Percentiles rank a stretch among this genome's conserved stretches.
Evolutionary conservation across 1,140 invertebrate genomes (phyloP).

Genomic region (Notospermus geniculatus): DNA sequence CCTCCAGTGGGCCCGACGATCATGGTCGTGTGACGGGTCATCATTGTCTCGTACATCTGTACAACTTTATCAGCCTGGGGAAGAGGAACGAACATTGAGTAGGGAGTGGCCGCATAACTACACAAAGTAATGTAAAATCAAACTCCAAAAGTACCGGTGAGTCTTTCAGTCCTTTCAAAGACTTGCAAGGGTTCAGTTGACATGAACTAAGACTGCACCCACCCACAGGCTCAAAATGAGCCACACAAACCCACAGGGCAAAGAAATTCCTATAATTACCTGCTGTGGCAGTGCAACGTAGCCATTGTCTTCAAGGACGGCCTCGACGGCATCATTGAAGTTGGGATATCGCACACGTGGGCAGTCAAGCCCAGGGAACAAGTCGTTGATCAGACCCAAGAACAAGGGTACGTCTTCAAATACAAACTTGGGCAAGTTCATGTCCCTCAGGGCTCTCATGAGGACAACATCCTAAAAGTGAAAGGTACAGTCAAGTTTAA

Average conservation of each 20-base stretch:
- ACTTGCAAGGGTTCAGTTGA: no score
- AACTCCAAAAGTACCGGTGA: no score
- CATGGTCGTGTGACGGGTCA: slow-evolving; percentile 88
- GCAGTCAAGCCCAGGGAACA: slow-evolving; percentile 86
- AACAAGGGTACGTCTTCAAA: slow-evolving; percentile 88
- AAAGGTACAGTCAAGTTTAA: slow-evolving; percentile 13
- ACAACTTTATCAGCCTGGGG: slow-evolving; percentile 79
- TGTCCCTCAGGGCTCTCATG: slow-evolving; percentile 84
- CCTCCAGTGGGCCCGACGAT: slow-evolving; percentile 86
- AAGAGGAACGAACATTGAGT: no score
- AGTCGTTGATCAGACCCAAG: slow-evolving; percentile 79
- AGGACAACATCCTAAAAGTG: slow-evolving; percentile 68
- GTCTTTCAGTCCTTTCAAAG: no score
- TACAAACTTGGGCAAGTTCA: slow-evolving; percentile 90
- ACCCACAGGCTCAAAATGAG: no score
- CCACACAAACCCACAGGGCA: no score
- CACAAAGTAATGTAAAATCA: no score
- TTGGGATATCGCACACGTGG: slow-evolving; percentile 79
- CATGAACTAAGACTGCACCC: no score
- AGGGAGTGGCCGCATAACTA: no score
- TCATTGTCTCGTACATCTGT: slow-evolving; percentile 90
- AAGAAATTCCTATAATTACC: slow-evolving; percentile 57
- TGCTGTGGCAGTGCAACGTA: slow-evolving; percentile 75
- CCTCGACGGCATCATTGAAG: slow-evolving; percentile 75
- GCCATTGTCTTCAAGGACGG: slow-evolving; percentile 65